Evolutionary conservation across 2,113 vertebrate genomes (phyloP).

Genomic region (Oxyura jamaicensis): DNA sequence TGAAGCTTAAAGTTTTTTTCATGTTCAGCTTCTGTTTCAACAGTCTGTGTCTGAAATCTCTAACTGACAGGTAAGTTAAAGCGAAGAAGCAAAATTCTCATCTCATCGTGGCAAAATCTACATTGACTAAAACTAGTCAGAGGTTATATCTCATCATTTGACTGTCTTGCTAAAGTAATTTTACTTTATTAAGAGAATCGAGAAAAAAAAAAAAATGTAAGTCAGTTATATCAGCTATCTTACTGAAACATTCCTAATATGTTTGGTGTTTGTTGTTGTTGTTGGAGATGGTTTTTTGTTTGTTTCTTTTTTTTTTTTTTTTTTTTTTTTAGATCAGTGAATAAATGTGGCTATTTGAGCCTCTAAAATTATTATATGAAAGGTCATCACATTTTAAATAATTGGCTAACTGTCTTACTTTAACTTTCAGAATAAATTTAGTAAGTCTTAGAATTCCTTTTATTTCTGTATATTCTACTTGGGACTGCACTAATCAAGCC

Average conservation of each 20-base stretch:
- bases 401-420: not conserved
- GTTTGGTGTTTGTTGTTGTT: not conserved
- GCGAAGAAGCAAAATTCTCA: not conserved
- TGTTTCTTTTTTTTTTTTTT: not conserved
- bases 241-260: not conserved
- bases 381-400: not conserved
- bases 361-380: not conserved
- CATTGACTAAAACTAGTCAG: not conserved
- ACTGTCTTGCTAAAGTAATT: not conserved
- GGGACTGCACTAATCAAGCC: not conserved
- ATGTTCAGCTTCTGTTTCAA: not conserved
- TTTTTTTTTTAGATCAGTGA: not conserved
- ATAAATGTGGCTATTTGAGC: not conserved
- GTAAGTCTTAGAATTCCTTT: not conserved
- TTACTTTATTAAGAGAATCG: not conserved
- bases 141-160: not conserved
- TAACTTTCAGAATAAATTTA: not conserved
- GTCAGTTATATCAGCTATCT: not conserved
- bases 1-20: not conserved
- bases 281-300: not conserved
- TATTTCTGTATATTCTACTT: not conserved
- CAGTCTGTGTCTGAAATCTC: not conserved
- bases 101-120: not conserved
- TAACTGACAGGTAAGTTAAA: not conserved
- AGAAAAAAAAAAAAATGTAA: not conserved